A percentile compares a stretch with the other conserved stretches of the same genome.
phyloP scores from a whole-genome alignment of 1,140 invertebrate species.

The Zaprionus lachaisei region DNA sequence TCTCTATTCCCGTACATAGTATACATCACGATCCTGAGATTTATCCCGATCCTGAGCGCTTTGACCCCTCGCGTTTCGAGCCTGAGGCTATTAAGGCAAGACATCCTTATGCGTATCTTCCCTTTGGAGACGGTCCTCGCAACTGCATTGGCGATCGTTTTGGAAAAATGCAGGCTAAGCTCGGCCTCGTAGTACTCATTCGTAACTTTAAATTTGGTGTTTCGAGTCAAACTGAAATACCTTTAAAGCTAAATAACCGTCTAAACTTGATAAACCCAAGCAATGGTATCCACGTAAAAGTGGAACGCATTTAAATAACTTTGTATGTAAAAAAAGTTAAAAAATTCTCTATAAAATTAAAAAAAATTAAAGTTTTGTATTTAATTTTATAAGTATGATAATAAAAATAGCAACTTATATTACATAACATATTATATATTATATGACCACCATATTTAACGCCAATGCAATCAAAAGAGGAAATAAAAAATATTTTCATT shows the following conservation, averaged over 20 bases:
- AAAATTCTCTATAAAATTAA: background rate
- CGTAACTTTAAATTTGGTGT: conserved; percentile 78
- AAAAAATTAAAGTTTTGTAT: background rate
- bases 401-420: too few relatives aligned
- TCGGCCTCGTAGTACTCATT: conserved; percentile 85
- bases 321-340: background rate
- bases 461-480: too few relatives aligned
- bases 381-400: background rate
- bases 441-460: too few relatives aligned
- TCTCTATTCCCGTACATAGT: conserved; percentile 86
- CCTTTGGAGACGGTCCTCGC: conserved; percentile 90
- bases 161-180: conserved; percentile 85
- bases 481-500: too few relatives aligned
- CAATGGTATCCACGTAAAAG: conserved; percentile 41
- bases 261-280: conserved; percentile 19
- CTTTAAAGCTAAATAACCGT: conserved; percentile 30
- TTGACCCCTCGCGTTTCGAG: conserved; percentile 87
- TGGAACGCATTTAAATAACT: background rate
- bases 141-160: conserved; percentile 88
- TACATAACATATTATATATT: too few relatives aligned
- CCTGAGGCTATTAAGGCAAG: conserved; percentile 84
- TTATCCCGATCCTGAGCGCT: conserved; percentile 87
- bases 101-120: conserved; percentile 86
- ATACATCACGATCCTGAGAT: conserved; percentile 87
- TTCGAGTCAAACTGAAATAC: conserved; percentile 53